Evolutionary conservation across 1,140 invertebrate species (phyloP).

Genomic region (Plectrocnemia conspersa): DNA sequence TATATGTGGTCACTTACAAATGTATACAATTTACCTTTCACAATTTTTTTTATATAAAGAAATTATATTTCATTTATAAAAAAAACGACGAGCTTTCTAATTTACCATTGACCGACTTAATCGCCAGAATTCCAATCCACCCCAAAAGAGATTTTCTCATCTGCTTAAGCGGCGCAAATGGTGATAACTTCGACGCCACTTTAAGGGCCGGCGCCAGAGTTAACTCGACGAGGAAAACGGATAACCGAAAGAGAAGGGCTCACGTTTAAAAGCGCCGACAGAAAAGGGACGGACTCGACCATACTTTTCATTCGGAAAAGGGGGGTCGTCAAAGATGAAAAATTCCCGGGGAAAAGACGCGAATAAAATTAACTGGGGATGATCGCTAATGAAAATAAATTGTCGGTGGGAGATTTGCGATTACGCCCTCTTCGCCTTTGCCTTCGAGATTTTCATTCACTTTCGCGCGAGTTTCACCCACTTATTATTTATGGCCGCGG

Average conservation of each 20-base stretch:
- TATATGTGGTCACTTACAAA: no score
- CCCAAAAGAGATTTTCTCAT: no score
- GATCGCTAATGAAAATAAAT: slow-evolving; percentile 57
- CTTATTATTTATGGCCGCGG: slow-evolving; percentile 19
- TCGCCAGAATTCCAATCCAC: no score
- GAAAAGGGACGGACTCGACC: background rate
- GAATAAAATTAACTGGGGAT: slow-evolving; percentile 56
- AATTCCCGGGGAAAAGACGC: slow-evolving; percentile 39
- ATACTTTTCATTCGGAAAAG: background rate
- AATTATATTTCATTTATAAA: no score
- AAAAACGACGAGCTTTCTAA: no score
- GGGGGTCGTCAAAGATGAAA: slow-evolving; percentile 6
- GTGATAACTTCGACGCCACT: slow-evolving; percentile 27
- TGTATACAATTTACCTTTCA: no score
- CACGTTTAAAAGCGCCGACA: background rate
- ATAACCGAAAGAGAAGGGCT: slow-evolving; percentile 12
- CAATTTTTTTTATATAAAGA: no score
- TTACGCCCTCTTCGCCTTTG: slow-evolving; percentile 35
- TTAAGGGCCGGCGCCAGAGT: slow-evolving; percentile 19
- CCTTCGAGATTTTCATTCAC: slow-evolving; percentile 21
- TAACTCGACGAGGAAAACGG: no score
- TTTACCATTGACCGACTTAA: no score
- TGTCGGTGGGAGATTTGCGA: slow-evolving; percentile 53
- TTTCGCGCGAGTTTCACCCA: slow-evolving; percentile 6
- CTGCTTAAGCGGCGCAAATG: slow-evolving; percentile 9